A percentile compares a stretch with the other conserved stretches of the same genome.
Conservation (phyloP, 1,140 invertebrate genomes). For the Trichomalopsis sarcophagae region DNA sequence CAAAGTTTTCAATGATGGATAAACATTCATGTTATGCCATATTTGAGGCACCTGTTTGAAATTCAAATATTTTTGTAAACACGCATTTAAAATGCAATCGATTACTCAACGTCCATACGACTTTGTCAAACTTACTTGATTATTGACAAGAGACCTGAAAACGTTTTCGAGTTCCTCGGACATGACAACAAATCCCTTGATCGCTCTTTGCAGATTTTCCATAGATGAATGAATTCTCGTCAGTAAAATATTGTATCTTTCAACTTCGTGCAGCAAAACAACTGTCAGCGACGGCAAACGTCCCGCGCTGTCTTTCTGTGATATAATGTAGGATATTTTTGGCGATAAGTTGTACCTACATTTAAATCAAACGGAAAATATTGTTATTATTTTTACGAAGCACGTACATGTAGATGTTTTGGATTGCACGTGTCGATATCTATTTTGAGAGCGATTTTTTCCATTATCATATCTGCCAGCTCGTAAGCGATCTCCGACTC, state of each 20-base stretch:
- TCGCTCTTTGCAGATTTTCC: constrained; percentile 86
- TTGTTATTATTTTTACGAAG: background rate
- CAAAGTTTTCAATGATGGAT: constrained; percentile 90
- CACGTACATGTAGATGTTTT: constrained; percentile 74
- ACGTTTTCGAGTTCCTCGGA: constrained; percentile 89
- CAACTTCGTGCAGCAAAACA: constrained; percentile 89
- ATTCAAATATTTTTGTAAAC: background rate
- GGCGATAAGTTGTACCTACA: constrained; percentile 3
- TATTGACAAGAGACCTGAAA: constrained; percentile 85
- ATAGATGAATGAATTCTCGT: constrained; percentile 83
- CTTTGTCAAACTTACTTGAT: constrained; percentile 75
- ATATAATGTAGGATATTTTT: background rate
- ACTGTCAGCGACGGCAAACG: constrained; percentile 87
- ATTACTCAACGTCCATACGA: background rate
- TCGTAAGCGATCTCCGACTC: constrained; percentile 85
- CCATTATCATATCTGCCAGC: constrained; percentile 80
- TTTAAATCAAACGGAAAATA: background rate
- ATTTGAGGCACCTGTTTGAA: constrained; percentile 81
- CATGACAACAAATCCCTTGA: constrained; percentile 92
- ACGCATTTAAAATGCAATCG: constrained; percentile 6
- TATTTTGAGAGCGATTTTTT: constrained; percentile 77
- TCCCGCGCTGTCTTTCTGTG: constrained; percentile 79
- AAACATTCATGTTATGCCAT: constrained; percentile 86
- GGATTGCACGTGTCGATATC: constrained; percentile 76
- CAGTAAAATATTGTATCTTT: constrained; percentile 88